Evolutionary conservation across 2,797 vertebrate genomes (phyloP), one percentile per base, ranked within the genome.

Genomic region (Pantherophis vulpinus): DNA sequence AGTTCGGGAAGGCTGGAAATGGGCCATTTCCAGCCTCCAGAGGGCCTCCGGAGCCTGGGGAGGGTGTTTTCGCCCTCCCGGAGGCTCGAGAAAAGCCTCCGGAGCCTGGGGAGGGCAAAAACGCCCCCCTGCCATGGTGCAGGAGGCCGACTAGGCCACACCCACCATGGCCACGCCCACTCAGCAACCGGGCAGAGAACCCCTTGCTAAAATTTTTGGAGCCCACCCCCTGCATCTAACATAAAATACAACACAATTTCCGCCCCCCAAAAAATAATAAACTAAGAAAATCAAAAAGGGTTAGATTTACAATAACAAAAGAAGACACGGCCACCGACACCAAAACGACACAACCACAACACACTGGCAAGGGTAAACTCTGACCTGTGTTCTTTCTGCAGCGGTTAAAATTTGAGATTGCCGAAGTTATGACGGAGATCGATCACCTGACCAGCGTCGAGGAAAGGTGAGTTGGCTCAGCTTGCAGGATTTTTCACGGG

Each of bases 391-490:
- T 27, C 0, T 94, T 42, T 95, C 94, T 95, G 91, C 98, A 99
- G 99, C 98, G 99, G 96, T 97, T 99, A 97, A 99, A 99, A 96
- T 99, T 98, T 96, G 99, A 99, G 97, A 99, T 99, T 86, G 98
- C 99, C 0, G 99, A 99, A 94, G 99, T 99, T 94, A 99, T 99
- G 99, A 99, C 99, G 0, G 99, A 99, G 97, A 99, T 99, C 25
- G 99, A 99, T 97, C 99, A 98, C 95, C 97, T 99, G 95, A 99
- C 99, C 0, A 99, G 99, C 60, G 98, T 98, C 3, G 99, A 99
- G 96, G 99, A 99, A 96, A 99, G 98, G 99, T 99, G 95, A 97
- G 97, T 59, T 42, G 23, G 2, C 91, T 86, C 37, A 86, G 58
- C 25, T 8, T 58, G 11, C 4, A 23, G 88, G 63, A 23, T 7